A percentile compares a stretch with the other conserved stretches of the same genome.
These are phyloP conservation scores for Psilopogon haemacephalus DNA, from an alignment of 2,113 vertebrate genomes.

Conservation along the genomic window DNA sequence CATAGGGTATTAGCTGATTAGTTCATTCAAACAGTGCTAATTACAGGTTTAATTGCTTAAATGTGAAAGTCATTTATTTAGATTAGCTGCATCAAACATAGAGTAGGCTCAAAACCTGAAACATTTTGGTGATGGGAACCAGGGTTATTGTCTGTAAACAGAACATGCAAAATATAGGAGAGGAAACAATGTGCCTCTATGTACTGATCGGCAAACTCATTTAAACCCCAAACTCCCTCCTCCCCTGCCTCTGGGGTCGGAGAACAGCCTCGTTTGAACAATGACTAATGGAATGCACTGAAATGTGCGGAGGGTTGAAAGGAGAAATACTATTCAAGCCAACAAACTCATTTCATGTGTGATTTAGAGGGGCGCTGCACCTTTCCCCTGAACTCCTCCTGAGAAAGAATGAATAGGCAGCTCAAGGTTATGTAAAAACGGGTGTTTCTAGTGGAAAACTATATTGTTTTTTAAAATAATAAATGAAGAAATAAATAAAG, in stretches of 20 bases:
- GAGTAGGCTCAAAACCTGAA: slow-evolving; percentile 48
- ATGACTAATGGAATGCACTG: slow-evolving; percentile 70
- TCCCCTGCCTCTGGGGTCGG: slow-evolving; percentile 60
- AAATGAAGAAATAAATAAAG: slow-evolving; percentile 55
- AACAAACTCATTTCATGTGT: slow-evolving; percentile 72
- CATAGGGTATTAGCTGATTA: slow-evolving; percentile 49
- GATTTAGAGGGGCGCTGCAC: slow-evolving; percentile 61
- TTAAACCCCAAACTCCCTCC: slow-evolving; percentile 71
- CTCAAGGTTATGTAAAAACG: slow-evolving; percentile 66
- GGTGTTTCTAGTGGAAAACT: slow-evolving; percentile 35
- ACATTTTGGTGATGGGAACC: slow-evolving; percentile 14
- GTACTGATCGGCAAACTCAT: slow-evolving; percentile 68
- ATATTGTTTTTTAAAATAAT: slow-evolving; percentile 59
- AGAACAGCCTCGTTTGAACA: slow-evolving; percentile 64
- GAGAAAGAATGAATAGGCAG: slow-evolving; percentile 64
- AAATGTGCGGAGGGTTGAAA: slow-evolving; percentile 61
- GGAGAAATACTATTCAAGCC: slow-evolving; percentile 66
- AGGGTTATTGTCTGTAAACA: slow-evolving; percentile 35
- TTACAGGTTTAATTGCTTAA: slow-evolving; percentile 55
- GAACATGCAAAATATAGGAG: slow-evolving; percentile 47
- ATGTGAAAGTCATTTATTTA: slow-evolving; percentile 59
- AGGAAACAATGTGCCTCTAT: slow-evolving; percentile 62
- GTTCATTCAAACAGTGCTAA: slow-evolving; percentile 49
- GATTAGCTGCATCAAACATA: slow-evolving; percentile 63
- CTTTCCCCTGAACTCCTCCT: slow-evolving; percentile 56